phyloP scores from a whole-genome alignment of 2,113 vertebrate genomes.

The Carassius carassius region DNA sequence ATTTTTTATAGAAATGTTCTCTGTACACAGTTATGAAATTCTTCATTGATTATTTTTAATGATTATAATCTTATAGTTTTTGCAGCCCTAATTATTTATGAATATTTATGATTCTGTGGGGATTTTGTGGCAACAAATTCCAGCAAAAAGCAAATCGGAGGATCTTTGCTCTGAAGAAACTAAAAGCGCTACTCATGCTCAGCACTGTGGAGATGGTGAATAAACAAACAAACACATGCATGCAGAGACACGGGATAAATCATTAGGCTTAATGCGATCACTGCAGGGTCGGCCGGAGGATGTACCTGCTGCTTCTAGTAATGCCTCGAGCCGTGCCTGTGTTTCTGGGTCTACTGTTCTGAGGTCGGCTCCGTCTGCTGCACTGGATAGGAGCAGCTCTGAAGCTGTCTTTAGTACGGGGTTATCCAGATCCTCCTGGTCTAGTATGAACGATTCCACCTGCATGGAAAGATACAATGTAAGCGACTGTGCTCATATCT shows the following conservation, averaged over 20 bases:
- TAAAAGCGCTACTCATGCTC: not conserved
- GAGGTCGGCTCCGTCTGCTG: conserved; percentile 93
- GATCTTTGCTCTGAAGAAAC: not conserved
- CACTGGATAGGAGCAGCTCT: conserved; percentile 93
- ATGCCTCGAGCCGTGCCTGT: conserved; percentile 94
- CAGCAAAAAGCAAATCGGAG: not conserved
- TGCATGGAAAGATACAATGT: conserved; percentile 57
- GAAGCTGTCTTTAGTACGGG: conserved; percentile 98
- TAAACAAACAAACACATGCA: not conserved
- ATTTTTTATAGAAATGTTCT: not conserved
- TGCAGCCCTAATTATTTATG: too few relatives aligned
- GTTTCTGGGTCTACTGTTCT: conserved; percentile 98
- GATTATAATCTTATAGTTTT: not conserved
- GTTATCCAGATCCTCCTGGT: conserved; percentile 99
- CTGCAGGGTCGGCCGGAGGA: not conserved
- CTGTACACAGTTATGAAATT: not conserved
- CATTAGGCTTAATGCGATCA: conserved; percentile 5
- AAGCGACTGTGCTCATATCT: conserved; percentile 4
- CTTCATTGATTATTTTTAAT: not conserved
- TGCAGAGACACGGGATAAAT: conserved; percentile 30
- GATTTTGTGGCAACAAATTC: not conserved
- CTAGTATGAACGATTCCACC: conserved; percentile 99
- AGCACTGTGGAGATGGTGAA: not conserved
- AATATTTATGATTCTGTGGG: not conserved
- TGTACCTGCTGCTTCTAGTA: conserved; percentile 97